Evolutionary conservation across 2,113 vertebrate species (phyloP).

Genomic region (Neopipo cinnamomea): DNA sequence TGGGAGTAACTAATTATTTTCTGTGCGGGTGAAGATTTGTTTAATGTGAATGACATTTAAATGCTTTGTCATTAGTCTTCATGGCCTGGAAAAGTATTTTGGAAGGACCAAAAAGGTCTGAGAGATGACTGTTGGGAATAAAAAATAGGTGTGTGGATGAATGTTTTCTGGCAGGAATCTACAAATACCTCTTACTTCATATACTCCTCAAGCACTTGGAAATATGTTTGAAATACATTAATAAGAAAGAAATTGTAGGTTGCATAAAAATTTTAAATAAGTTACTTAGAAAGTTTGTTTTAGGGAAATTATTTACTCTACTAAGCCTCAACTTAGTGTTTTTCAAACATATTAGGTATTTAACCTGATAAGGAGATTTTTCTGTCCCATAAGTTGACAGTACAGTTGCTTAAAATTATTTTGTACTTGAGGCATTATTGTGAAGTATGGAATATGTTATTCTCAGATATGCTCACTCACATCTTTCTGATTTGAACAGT

Average conservation of each 20-base stretch:
- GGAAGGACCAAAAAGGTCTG: neutral
- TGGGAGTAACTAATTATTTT: neutral
- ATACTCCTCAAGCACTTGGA: too few relatives aligned
- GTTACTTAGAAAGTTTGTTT: neutral
- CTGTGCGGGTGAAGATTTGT: neutral
- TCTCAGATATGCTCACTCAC: neutral
- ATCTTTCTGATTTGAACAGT: conserved; percentile 74
- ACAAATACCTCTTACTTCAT: too few relatives aligned
- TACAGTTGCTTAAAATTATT: neutral
- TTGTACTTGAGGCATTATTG: neutral
- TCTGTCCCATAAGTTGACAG: neutral
- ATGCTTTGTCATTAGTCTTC: neutral
- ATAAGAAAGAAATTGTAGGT: neutral
- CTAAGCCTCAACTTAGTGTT: neutral
- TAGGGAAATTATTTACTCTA: neutral
- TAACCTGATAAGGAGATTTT: neutral
- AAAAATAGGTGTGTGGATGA: neutral
- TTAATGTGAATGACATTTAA: neutral
- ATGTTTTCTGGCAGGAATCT: neutral
- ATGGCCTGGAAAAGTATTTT: neutral
- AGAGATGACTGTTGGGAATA: neutral
- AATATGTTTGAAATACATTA: neutral
- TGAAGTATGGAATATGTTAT: neutral
- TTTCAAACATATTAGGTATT: neutral
- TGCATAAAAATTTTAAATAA: neutral